Evolutionary conservation across 2,888 invertebrate species (phyloP).

Genomic region (Vannuccia rotundouncinata): DNA sequence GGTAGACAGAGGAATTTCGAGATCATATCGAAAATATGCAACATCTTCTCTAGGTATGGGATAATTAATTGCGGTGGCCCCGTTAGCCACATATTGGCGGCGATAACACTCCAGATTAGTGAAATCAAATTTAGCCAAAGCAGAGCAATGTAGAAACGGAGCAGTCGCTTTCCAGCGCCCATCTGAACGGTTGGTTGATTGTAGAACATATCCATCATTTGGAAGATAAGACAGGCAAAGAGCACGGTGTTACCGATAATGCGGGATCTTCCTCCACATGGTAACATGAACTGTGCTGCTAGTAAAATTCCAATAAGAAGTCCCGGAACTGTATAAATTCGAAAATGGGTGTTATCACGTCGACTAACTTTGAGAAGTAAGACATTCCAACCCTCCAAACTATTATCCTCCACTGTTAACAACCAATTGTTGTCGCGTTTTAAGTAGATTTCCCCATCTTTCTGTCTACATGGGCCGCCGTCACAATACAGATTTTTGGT

Average conservation of each 20-base stretch:
- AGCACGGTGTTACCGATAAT: neutral
- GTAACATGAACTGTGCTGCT: neutral
- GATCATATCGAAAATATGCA: neutral
- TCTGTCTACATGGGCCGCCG: neutral
- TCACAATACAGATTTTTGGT: neutral
- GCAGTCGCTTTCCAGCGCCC: neutral
- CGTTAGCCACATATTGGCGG: neutral
- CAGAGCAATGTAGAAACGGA: neutral
- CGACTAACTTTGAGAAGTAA: neutral
- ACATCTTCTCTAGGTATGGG: neutral
- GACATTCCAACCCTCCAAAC: neutral
- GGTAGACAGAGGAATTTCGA: neutral
- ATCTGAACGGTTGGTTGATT: neutral
- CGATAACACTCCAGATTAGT: neutral
- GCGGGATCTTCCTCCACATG: neutral
- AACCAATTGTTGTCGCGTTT: neutral
- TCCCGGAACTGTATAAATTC: neutral
- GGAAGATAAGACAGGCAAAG: neutral
- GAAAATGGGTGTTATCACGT: neutral
- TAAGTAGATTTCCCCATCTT: neutral
- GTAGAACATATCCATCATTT: neutral
- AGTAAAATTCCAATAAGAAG: neutral
- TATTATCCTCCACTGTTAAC: neutral
- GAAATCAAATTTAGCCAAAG: neutral
- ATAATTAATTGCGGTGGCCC: neutral